Evolutionary conservation across 2,888 invertebrate species (phyloP), one percentile per base, ranked within the genome.

Genomic region (Nymphalis urticae): DNA sequence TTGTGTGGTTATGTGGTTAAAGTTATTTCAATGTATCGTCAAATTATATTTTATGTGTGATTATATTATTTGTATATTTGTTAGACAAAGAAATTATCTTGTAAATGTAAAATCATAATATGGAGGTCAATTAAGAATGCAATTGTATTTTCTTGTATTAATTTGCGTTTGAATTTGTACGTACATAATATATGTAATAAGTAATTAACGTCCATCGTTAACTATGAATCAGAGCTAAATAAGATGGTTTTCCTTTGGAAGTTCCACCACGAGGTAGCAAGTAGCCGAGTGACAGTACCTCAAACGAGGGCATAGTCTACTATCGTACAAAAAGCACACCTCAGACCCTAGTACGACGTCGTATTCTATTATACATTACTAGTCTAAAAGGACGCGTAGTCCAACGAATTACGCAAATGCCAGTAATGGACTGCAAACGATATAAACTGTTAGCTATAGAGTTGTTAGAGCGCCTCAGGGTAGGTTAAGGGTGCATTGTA

Each of bases 401-500:
- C 8, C 8, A 16, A 24, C 27, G 16, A 8, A n/a, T 62, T 36
- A 16, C 60, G 13, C 47, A n/a, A 58, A 61, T 56, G 54, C n/a
- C 75, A 76, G 85, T 77, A 82, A 78, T 86, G 83, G 74, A 82
- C 59, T 66, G 62, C 36, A 64, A 73, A 72, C 71, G 65, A 69
- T 60, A 53, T 21, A 63, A 70, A 75, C 36, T 58, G 19, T 63
- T 65, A 78, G 73, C 72, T 71, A 73, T 70, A 71, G 69, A 75
- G 69, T 32, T 77, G 76, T 79, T 72, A 77, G 74, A 76, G 71
- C 77, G 80, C 82, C 77, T 72, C 81, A 79, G 87, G 89, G 85
- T 89, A 87, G 86, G 89, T 88, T 88, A 86, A 89, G 90, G 89
- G 91, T 91, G 91, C 91, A 91, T 88, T 86, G 88, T 85, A 84